Conservation (phyloP, 1,140 invertebrate species). For the Pseudomyrmex sp. region DNA sequence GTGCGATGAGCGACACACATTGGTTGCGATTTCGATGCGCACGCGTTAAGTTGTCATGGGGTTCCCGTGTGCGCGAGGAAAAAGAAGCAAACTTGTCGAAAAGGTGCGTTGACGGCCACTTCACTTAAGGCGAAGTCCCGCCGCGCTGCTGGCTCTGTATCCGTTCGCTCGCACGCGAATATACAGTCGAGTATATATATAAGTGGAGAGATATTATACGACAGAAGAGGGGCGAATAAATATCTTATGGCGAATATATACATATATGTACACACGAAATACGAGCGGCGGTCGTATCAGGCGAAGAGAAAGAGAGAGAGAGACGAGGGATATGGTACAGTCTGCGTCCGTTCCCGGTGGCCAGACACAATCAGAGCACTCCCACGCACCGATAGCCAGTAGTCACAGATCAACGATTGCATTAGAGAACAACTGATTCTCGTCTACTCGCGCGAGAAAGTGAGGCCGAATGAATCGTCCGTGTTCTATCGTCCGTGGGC, state of each 20-base stretch:
- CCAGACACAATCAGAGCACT: conserved; percentile 66
- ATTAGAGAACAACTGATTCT: conserved; percentile 19
- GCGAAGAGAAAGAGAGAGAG: too few relatives aligned
- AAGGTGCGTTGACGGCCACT: neutral
- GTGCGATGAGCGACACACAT: too few relatives aligned
- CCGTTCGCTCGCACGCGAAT: neutral
- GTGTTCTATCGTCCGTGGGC: neutral
- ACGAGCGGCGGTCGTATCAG: conserved; percentile 16
- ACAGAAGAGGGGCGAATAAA: neutral
- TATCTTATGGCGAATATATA: conserved; percentile 11
- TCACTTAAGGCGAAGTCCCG: neutral
- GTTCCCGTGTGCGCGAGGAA: neutral
- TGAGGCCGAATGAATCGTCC: conserved; percentile 29
- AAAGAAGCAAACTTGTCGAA: neutral
- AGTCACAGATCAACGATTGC: conserved; percentile 22
- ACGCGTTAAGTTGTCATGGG: neutral
- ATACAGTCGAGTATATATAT: neutral
- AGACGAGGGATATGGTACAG: conserved; percentile 7
- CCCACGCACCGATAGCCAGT: conserved; percentile 43
- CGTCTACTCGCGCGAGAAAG: conserved; percentile 37
- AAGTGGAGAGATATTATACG: neutral
- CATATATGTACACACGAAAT: conserved; percentile 25
- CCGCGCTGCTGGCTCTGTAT: neutral
- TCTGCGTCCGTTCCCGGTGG: conserved; percentile 54
- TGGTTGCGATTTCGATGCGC: neutral